These are phyloP conservation scores for Colossoma macropomum DNA, from an alignment of 2,113 vertebrate genomes.

Conservation along the genomic window DNA sequence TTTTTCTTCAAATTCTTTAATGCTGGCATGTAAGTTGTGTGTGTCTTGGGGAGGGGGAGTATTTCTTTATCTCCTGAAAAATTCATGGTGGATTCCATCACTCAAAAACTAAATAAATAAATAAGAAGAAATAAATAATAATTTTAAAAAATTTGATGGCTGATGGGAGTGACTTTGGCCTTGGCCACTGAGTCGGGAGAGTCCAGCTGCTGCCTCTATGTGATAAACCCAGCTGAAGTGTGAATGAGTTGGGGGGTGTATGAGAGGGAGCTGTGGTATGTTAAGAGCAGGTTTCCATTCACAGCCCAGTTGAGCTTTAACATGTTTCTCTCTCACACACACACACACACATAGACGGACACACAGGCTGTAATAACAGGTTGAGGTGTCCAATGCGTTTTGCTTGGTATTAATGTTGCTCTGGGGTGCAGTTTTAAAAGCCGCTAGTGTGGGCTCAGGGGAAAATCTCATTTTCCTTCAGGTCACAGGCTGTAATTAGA, in stretches of 20 bases:
- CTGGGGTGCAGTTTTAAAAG: conserved; percentile 32
- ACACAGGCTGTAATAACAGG: conserved; percentile 44
- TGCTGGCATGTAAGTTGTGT: neutral
- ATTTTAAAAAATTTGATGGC: neutral
- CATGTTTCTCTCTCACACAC: neutral
- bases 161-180: neutral
- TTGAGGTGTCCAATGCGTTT: conserved; percentile 21
- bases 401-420: conserved; percentile 22
- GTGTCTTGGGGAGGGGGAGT: no score
- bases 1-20: neutral
- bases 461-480: conserved; percentile 46
- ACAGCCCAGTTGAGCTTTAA: neutral
- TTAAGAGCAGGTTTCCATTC: conserved; percentile 29
- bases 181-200: neutral
- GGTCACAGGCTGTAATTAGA: conserved; percentile 44
- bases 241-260: conserved; percentile 17
- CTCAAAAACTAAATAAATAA: no score
- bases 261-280: conserved; percentile 17
- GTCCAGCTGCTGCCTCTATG: conserved; percentile 1
- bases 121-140: neutral
- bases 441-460: conserved; percentile 24
- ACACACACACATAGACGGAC: neutral
- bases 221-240: conserved; percentile 2
- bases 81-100: neutral
- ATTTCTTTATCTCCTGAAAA: no score